phyloP scores from a whole-genome alignment of 2,113 vertebrate genomes.

The Notothenia coriiceps region DNA sequence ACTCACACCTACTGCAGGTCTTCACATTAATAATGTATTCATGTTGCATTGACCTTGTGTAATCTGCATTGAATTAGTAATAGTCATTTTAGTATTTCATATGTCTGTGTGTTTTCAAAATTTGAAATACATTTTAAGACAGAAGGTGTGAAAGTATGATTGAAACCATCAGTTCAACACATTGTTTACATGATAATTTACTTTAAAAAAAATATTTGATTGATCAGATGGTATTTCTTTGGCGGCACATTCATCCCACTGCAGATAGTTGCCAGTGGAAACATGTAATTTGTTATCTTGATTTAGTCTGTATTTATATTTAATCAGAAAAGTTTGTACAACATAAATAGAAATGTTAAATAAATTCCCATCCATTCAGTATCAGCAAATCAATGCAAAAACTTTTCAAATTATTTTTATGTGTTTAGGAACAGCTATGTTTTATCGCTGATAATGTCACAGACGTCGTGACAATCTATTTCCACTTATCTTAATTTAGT shows the following conservation, averaged over 20 bases:
- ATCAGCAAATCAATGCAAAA: constrained; percentile 34
- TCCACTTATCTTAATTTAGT: constrained; percentile 42
- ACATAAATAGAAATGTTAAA: constrained; percentile 23
- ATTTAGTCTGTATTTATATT: constrained; percentile 23
- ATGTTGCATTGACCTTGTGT: not conserved
- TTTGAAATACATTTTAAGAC: not conserved
- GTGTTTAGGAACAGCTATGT: constrained; percentile 34
- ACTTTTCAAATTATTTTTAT: constrained; percentile 32
- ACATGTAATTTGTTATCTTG: not conserved
- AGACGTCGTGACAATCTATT: constrained; percentile 33
- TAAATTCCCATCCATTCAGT: not conserved
- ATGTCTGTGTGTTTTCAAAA: not conserved
- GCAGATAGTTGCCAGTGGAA: not conserved
- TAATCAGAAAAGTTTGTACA: constrained; percentile 15
- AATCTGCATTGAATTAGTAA: not conserved
- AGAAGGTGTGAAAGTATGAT: not conserved
- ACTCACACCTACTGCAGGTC: not conserved
- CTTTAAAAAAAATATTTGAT: not conserved
- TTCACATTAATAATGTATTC: not conserved
- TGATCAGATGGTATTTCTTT: not conserved
- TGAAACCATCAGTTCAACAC: not conserved
- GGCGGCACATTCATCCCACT: not conserved
- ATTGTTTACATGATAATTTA: not conserved
- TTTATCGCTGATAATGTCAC: constrained; percentile 36
- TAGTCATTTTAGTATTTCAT: not conserved